Evolutionary conservation across 2,888 invertebrate genomes (phyloP).

Genomic region (Folsomia candida): DNA sequence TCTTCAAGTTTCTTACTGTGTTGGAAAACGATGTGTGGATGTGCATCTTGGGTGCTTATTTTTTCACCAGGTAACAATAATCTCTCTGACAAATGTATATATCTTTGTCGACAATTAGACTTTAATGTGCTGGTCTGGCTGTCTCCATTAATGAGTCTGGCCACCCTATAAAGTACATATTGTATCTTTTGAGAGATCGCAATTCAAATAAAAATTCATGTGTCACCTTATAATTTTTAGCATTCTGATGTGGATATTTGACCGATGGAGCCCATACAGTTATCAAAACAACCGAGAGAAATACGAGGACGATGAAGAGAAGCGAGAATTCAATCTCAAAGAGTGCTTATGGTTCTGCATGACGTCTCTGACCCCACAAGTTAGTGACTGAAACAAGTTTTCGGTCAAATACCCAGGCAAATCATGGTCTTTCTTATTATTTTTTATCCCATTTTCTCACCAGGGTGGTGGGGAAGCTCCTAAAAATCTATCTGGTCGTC

Average conservation of each 20-base stretch:
- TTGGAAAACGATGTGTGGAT: conserved; percentile 95
- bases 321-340: conserved; percentile 88
- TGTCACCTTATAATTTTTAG: no score
- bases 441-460: conserved; percentile 16
- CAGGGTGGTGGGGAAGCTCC: conserved; percentile 94
- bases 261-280: conserved; percentile 95
- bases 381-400: conserved; percentile 49
- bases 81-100: neutral
- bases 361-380: conserved; percentile 92
- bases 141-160: neutral
- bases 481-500: conserved; percentile 88
- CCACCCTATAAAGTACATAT: neutral
- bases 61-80: conserved; percentile 75
- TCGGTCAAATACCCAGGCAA: neutral
- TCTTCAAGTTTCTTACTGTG: conserved; percentile 95
- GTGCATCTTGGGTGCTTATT: conserved; percentile 90
- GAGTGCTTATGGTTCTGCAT: conserved; percentile 99
- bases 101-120: no score
- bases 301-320: conserved; percentile 89
- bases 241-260: conserved; percentile 92
- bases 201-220: conserved; percentile 48
- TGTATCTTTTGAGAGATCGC: neutral
- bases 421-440: conserved; percentile 3
- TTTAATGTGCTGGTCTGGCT: no score
- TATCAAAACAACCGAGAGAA: conserved; percentile 91